A percentile compares a stretch with the other conserved stretches of the same genome.
phyloP scores from a whole-genome alignment of 2,797 vertebrate species.

The Erithacus rubecula region DNA sequence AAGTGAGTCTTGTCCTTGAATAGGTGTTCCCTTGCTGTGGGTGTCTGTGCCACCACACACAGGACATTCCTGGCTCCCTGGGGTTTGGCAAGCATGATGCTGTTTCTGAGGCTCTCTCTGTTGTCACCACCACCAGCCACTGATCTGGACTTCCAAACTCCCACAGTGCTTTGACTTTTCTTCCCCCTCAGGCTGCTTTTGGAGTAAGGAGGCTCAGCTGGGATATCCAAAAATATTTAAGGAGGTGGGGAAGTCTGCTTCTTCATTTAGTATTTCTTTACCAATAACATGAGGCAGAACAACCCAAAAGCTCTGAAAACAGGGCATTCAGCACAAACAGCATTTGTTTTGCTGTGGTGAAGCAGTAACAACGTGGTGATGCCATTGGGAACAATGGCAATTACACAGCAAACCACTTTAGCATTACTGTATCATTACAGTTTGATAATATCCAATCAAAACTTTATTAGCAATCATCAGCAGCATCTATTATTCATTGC shows the following conservation, averaged over 20 bases:
- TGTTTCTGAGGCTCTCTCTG: background rate
- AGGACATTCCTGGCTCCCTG: background rate
- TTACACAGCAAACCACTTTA: background rate
- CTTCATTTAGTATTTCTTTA: background rate
- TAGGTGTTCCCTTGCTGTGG: rapidly evolving
- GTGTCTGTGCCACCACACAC: background rate
- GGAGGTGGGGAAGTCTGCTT: background rate
- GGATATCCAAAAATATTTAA: background rate
- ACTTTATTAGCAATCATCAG: constrained; percentile 42
- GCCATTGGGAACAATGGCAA: constrained; percentile 41
- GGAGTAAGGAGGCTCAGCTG: background rate
- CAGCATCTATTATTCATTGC: constrained; percentile 49
- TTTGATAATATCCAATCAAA: constrained; percentile 47
- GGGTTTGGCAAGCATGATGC: background rate
- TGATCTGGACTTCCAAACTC: background rate
- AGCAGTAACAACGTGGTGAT: constrained; percentile 4
- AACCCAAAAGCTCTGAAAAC: background rate
- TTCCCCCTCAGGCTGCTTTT: background rate
- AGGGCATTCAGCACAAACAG: background rate
- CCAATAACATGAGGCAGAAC: background rate
- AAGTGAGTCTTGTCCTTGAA: background rate
- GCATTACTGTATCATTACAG: background rate
- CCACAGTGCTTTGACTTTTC: rapidly evolving
- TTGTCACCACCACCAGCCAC: background rate
- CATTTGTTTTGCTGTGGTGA: background rate